phyloP scores from a whole-genome alignment of 2,888 invertebrate species.

The Leptopilina syphax region DNA sequence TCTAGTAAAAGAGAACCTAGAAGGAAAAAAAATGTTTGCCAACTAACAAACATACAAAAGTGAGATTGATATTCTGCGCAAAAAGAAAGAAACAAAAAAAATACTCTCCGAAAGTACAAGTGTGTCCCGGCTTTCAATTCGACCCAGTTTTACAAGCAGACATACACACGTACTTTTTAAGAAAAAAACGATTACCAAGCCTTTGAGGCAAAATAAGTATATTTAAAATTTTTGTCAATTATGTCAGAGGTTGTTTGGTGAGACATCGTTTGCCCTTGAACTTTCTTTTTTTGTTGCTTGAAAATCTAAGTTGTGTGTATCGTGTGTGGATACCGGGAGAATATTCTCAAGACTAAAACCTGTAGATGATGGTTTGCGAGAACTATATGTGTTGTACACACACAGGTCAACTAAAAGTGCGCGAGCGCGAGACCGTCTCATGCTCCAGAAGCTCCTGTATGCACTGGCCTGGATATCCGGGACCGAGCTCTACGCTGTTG shows the following conservation, averaged over 20 bases:
- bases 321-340: conserved; percentile 3
- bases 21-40: neutral
- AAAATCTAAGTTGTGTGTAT: neutral
- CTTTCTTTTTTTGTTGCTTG: neutral
- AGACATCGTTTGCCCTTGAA: conserved; percentile 14
- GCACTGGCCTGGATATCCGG: conserved; percentile 62
- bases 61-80: conserved; percentile 19
- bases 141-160: conserved; percentile 13
- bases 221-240: conserved; percentile 14
- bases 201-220: neutral
- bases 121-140: neutral
- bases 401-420: conserved; percentile 28
- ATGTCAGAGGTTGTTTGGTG: neutral
- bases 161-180: neutral
- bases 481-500: conserved; percentile 46
- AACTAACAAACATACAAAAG: neutral
- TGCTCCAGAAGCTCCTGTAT: conserved; percentile 43
- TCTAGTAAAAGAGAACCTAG: neutral
- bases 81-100: conserved; percentile 4
- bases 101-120: too few relatives aligned
- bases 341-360: conserved; percentile 20
- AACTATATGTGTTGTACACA: neutral
- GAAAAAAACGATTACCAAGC: neutral
- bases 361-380: neutral
- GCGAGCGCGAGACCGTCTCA: conserved; percentile 32